phyloP scores from a whole-genome alignment of 1,140 invertebrate species.

The Drosophila setifemur region DNA sequence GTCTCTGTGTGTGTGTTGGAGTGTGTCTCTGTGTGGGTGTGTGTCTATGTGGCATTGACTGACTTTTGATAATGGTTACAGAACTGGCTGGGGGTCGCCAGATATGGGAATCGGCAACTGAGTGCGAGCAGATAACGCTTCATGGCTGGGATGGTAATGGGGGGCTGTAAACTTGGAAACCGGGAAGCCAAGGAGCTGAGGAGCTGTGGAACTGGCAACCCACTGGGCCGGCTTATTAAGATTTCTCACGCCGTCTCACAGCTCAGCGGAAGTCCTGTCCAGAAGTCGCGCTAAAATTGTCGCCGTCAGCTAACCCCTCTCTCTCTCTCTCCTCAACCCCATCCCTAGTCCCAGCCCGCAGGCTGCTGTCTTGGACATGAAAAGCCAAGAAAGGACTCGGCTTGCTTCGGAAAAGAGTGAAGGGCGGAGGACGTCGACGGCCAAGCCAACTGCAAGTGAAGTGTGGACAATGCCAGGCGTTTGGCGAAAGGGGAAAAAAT shows the following conservation, averaged over 20 bases:
- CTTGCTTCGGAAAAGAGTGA: background rate
- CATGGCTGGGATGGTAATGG: constrained; percentile 31
- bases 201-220: background rate
- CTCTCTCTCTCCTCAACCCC: background rate
- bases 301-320: constrained; percentile 52
- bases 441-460: constrained; percentile 34
- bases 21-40: background rate
- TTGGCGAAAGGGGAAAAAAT: constrained; percentile 4
- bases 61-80: constrained; percentile 51
- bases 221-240: constrained; percentile 1
- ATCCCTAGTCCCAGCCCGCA: background rate
- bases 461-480: constrained; percentile 38
- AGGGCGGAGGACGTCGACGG: constrained; percentile 14
- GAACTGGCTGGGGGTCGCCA: constrained; percentile 12
- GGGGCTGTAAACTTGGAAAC: constrained; percentile 6
- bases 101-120: constrained; percentile 57
- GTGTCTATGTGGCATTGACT: constrained; percentile 58
- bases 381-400: constrained; percentile 39
- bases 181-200: background rate
- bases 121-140: constrained; percentile 71
- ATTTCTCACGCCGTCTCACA: background rate
- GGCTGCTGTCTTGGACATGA: constrained; percentile 34
- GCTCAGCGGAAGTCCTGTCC: constrained; percentile 60
- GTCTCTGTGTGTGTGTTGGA: background rate
- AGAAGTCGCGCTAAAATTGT: constrained; percentile 69